These are phyloP conservation scores for Struthio camelus DNA, from an alignment of 2,113 vertebrate species.

Conservation along the genomic window DNA sequence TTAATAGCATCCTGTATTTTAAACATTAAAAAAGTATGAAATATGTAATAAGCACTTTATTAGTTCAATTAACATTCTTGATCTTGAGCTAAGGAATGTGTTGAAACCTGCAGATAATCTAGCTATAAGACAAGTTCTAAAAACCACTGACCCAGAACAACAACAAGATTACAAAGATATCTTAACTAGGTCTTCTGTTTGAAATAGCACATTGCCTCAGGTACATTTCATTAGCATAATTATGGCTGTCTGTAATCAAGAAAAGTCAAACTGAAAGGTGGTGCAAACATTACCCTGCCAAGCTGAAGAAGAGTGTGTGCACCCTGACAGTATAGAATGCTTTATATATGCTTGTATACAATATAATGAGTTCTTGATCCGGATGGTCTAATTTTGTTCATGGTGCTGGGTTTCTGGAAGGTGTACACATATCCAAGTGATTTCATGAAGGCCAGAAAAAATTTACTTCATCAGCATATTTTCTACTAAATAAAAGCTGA, in stretches of 20 bases:
- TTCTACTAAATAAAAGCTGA: background rate
- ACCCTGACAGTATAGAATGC: background rate
- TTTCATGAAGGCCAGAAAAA: background rate
- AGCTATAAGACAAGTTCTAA: background rate
- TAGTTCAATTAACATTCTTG: conserved; percentile 25
- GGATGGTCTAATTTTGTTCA: conserved; percentile 4
- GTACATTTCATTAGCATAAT: conserved; percentile 14
- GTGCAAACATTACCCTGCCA: background rate
- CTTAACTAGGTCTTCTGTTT: conserved; percentile 4
- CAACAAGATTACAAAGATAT: conserved; percentile 21
- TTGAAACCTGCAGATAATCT: background rate
- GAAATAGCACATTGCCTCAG: conserved; percentile 21
- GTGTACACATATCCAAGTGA: background rate
- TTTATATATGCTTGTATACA: conserved; percentile 5
- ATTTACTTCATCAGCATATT: background rate
- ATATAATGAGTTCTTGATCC: background rate
- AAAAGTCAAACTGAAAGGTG: background rate
- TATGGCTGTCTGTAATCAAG: background rate
- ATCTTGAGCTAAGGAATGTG: background rate
- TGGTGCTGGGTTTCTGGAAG: background rate
- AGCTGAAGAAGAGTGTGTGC: background rate
- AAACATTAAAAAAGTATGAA: background rate
- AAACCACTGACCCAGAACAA: conserved; percentile 17
- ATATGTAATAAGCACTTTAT: background rate
- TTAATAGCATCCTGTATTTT: background rate